phyloP scores from a whole-genome alignment of 2,888 invertebrate species.

The Hydraecia micacea region DNA sequence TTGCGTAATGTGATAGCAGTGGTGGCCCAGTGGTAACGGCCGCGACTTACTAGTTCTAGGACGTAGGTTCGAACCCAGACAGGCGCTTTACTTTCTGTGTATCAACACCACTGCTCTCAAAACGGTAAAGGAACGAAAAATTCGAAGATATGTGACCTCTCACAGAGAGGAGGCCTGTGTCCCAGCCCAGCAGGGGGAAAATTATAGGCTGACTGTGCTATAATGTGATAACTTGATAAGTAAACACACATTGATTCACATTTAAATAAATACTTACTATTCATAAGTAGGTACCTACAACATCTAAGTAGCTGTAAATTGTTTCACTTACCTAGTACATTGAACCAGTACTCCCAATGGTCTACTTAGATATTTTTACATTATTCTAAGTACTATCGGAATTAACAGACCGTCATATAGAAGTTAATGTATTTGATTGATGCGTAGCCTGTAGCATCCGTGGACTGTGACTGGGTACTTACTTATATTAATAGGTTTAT shows the following conservation, averaged over 20 bases:
- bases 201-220: neutral
- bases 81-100: too few species aligned
- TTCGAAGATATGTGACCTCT: too few species aligned
- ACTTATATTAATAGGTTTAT: constrained; percentile 31
- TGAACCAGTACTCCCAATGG: constrained; percentile 29
- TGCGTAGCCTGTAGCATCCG: constrained; percentile 6
- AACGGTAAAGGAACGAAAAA: too few species aligned
- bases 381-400: constrained; percentile 17
- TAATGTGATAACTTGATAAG: neutral
- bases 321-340: constrained; percentile 16
- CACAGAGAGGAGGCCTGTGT: too few species aligned
- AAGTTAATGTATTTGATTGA: constrained; percentile 35
- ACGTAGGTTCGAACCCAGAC: too few species aligned
- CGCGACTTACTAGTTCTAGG: too few species aligned
- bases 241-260: constrained; percentile 3
- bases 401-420: constrained; percentile 50
- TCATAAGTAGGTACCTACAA: neutral
- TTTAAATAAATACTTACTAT: constrained; percentile 17
- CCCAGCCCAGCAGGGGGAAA: neutral
- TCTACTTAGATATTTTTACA: constrained; percentile 20
- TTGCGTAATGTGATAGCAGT: too few species aligned
- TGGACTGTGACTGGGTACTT: constrained; percentile 20
- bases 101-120: too few species aligned
- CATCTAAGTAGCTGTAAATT: constrained; percentile 30
- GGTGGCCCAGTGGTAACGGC: too few species aligned